Base-by-base conservation (phyloP, 2,797 vertebrate species). In the Ceyx erithaca region DNA sequence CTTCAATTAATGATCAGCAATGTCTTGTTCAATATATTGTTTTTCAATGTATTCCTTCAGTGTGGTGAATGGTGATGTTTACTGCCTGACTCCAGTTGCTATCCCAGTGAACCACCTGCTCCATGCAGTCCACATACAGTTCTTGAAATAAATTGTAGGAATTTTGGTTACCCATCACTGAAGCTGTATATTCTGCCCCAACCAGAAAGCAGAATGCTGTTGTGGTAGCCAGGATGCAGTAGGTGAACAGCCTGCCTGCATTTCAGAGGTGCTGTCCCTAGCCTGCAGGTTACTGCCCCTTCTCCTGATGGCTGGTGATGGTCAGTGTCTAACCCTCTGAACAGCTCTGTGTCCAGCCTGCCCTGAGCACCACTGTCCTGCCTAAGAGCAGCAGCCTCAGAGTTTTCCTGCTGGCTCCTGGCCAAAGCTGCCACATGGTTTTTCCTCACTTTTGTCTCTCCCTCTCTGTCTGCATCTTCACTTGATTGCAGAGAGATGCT, bases 401-500 rank as follows among this genome's bases (percentile, higher is more conserved):
- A 92, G 67, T 85, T 83, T 92, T 94, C 58, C 35, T 93, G 73
- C 59, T 96, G 93, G 94, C 87, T 64, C 64, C 66, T 78, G 84
- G 59, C 93, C 89, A 95, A 87, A 49, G 22, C 45, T 85, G 81
- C 54, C 35, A 69, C 48, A 88, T 87, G 14, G 63, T 92, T 89
- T 79, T 89, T 46, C 62, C 13, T 90, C 63, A 37, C 52, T 90
- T 80, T 54, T 71, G 40, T 82, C 76, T 28, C 28, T 89, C 35
- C 52, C 30, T 92, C 25, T 40, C 46, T 95, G 30, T 84, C 72
- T 71, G 66, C 54, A 81, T 88, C 85, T 96, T 96, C 68, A 89
- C 67, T 86, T 97, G 96, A 97, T 97, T 97, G 84, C 85, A 92
- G 70, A 95, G 83, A 94, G 63, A 57, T 11, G 80, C 80, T 95